These are phyloP conservation scores for Vesta saturnalis DNA, from an alignment of 2,888 invertebrate species.

Conservation along the genomic window DNA sequence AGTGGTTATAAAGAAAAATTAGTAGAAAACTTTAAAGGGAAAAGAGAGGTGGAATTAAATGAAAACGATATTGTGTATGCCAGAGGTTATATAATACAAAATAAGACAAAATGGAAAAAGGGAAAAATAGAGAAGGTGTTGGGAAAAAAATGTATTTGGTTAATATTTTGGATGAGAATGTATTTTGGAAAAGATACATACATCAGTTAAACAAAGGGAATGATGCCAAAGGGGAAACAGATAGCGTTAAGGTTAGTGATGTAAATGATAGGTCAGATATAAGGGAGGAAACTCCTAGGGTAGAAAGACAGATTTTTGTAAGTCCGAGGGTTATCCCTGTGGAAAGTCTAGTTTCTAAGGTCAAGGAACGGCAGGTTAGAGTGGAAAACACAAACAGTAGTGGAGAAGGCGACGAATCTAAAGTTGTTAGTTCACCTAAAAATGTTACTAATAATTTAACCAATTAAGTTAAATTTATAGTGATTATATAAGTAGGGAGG, in stretches of 20 bases:
- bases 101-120: background rate
- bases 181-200: background rate
- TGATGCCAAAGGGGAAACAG: too few relatives aligned
- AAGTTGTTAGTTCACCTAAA: background rate
- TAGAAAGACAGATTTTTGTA: background rate
- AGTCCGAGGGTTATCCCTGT: background rate
- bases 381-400: too few relatives aligned
- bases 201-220: background rate
- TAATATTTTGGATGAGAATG: background rate
- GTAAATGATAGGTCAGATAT: too few relatives aligned
- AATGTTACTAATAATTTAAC: background rate
- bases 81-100: background rate
- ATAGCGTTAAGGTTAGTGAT: too few relatives aligned
- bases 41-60: background rate
- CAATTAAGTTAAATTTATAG: background rate
- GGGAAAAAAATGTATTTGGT: background rate
- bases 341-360: background rate
- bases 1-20: background rate
- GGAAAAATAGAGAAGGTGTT: background rate
- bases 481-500: background rate
- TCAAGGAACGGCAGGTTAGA: background rate
- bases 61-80: background rate
- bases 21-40: background rate
- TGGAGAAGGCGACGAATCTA: too few relatives aligned
- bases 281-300: too few relatives aligned